These are phyloP conservation scores for Neomonachus schauinslandi DNA, from an alignment of 2,113 vertebrate genomes.

Conservation along the genomic window DNA sequence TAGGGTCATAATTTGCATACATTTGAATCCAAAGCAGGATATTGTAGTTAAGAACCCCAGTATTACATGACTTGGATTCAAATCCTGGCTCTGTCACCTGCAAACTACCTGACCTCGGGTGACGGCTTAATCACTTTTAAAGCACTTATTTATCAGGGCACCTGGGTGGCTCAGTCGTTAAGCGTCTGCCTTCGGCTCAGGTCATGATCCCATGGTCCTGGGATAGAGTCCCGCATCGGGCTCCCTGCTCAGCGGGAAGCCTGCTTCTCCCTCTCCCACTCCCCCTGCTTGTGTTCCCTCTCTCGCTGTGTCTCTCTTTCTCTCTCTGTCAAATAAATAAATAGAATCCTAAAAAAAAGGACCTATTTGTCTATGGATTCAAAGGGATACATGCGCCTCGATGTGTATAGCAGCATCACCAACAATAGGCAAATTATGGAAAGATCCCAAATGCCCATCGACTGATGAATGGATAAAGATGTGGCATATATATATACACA, in stretches of 20 bases:
- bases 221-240: too few species aligned
- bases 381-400: neutral
- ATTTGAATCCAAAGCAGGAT: neutral
- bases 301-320: too few species aligned
- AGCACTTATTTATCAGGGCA: neutral
- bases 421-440: neutral
- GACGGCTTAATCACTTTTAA: neutral
- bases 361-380: neutral
- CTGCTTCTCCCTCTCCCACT: too few species aligned
- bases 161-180: too few species aligned
- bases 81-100: neutral
- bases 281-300: too few species aligned
- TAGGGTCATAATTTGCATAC: neutral
- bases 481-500: neutral
- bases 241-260: too few species aligned
- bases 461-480: neutral
- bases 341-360: neutral
- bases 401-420: neutral
- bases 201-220: too few species aligned
- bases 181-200: too few species aligned
- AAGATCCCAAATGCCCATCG: neutral
- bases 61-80: neutral
- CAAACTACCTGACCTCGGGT: neutral
- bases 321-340: too few species aligned
- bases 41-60: neutral